Base-by-base conservation (phyloP, 92 coral and sea anemone species). In the Phymanthus crucifer region DNA sequence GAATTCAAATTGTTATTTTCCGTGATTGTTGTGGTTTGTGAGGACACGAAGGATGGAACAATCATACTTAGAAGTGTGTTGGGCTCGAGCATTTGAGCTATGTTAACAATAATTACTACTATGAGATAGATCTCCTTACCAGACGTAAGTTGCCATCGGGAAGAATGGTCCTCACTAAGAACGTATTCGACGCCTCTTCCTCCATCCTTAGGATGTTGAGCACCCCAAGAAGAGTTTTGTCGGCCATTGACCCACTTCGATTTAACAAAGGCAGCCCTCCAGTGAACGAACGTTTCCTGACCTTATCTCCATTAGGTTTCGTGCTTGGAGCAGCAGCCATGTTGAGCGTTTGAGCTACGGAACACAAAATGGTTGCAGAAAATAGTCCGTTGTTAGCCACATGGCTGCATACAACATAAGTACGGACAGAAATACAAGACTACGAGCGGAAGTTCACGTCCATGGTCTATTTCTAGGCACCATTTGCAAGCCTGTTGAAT, bases 121-220 rank as follows among this genome's bases (percentile, higher is more conserved):
- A 33, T 37, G 43, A 71, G 24, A 32, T 40, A 56, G 36, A 74
- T 74, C 76, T 33, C 85, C 99, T 87, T 70, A 96, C 99, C 95
- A 93, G 87, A 52, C 94, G 87, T 35, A 90, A 92, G 73, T 91
- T 84, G 33, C 99, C 99, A 83, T 96, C 99, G 27, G 99, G 99
- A 13, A 96, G 89, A 57, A 93, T 87, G 66, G 95, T 94, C 71
- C 92, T 87, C 14, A 96, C 93, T 71, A 92, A 89, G 78, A 96
- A 96, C 36, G 92, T 96, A 66, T 93, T 91, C 24, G 91, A 83
- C 38, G 86, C 87, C 66, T 92, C 94, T 52, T 96, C 99, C 71
- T 93, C 97, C 93, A 93, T 87, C 19, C 94, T 91, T 78, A 96
- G 93, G 78, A 93, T 94, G 80, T 90, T 96, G 67, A 96, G 82